Evolutionary conservation across 2,797 vertebrate species (phyloP), one percentile per base, ranked within the genome.

Genomic region (Phaenicophaeus curvirostris): DNA sequence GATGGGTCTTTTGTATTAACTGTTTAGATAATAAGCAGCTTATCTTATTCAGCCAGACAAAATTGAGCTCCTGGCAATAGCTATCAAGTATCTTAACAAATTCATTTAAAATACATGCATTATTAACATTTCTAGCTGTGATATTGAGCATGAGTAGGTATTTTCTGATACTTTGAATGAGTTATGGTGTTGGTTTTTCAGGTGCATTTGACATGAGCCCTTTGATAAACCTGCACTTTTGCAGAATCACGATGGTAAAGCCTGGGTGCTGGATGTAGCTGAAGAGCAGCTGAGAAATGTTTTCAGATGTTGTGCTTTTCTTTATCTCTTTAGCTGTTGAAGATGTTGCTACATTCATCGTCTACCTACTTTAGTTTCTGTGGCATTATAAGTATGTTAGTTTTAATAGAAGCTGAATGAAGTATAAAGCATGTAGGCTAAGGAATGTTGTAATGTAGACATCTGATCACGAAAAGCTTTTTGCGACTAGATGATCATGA

Each of bases 101-200:
- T 92, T 73, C 86, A 87, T 72, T 93, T 90, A 91, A 86, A 86
- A 93, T 81, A 5, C 0, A 1, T 81, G 46, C 46, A 25, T 90
- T 91, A 73, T 85, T 86, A 94, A 68, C 20, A 50, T 65, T 95
- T 90, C 77, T 69, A 90, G 84, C 83, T 84, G 62, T 72, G 62
- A 57, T 84, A 74, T 2, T 89, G 73, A 83, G 21, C 0, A 5
- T 39, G 39, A 66, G 46, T 66, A 72, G 30, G 37, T 63, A 87
- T 87, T 94, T 93, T 91, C 55, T 81, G 33, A 68, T 85, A 59
- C 75, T 93, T 91, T 57, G 31, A 77, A 51, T 63, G 61, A 72
- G 41, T 79, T 62, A 53, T 58, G 30, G 27, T 62, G 35, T 76
- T 80, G 65, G 9, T 50, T 91, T 94, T 94, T 92, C 44, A 42